These are phyloP conservation scores for Aquatica leii DNA, from an alignment of 2,888 invertebrate species.

Conservation along the genomic window DNA sequence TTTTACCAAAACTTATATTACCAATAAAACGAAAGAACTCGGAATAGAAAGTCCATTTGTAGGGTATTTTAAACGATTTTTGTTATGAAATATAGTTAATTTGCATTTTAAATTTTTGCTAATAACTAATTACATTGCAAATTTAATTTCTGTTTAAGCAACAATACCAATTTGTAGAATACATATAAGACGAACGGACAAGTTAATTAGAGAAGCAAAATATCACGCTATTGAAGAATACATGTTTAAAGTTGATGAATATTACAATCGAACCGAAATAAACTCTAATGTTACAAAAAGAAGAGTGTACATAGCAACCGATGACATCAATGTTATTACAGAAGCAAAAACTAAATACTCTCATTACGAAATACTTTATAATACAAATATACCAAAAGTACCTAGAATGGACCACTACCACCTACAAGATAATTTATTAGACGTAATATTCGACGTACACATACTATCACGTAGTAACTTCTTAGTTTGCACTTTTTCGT, in stretches of 20 bases:
- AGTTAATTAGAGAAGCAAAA: slow-evolving; percentile 96
- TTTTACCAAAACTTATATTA: slow-evolving; percentile 64
- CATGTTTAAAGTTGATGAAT: slow-evolving; percentile 91
- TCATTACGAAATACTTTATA: slow-evolving; percentile 86
- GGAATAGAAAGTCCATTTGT: slow-evolving; percentile 90
- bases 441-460: slow-evolving; percentile 92
- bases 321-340: slow-evolving; percentile 73
- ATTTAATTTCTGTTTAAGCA: no score
- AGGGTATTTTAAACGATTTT: slow-evolving; percentile 59
- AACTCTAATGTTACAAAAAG: slow-evolving; percentile 67
- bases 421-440: slow-evolving; percentile 84
- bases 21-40: slow-evolving; percentile 73
- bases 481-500: slow-evolving; percentile 98
- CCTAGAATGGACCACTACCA: slow-evolving; percentile 85
- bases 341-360: slow-evolving; percentile 79
- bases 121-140: no score
- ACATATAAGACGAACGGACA: slow-evolving; percentile 64
- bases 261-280: slow-evolving; percentile 78
- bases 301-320: slow-evolving; percentile 67
- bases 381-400: slow-evolving; percentile 84
- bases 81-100: no score
- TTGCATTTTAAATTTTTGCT: no score
- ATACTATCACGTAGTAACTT: slow-evolving; percentile 88
- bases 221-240: slow-evolving; percentile 95
- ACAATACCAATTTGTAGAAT: background rate